Evolutionary conservation across 2,888 invertebrate species (phyloP).

Genomic region (Melinaea marsaeus): DNA sequence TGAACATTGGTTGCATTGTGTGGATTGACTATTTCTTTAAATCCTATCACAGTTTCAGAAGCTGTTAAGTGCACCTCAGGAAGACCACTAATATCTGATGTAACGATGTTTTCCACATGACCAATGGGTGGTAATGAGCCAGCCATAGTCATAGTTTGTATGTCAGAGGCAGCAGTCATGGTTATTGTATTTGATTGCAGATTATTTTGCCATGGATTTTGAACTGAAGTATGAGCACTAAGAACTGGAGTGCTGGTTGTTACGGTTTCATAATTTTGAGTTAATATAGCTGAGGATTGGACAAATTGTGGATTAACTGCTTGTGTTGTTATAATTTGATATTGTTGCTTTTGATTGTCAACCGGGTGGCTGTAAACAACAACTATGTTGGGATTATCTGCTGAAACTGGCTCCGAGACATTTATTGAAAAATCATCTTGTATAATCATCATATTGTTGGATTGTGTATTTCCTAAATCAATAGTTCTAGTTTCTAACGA

Average conservation of each 20-base stretch:
- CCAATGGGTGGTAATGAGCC: conserved; percentile 24
- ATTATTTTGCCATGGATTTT: conserved; percentile 54
- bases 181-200: conserved; percentile 38
- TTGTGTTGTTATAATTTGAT: conserved; percentile 64
- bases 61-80: conserved; percentile 26
- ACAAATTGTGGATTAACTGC: conserved; percentile 61
- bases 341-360: conserved; percentile 76
- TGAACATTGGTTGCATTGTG: conserved; percentile 12
- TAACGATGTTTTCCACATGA: conserved; percentile 21
- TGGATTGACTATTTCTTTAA: conserved; percentile 11
- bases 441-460: conserved; percentile 80
- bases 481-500: conserved; percentile 50
- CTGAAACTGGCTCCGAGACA: conserved; percentile 66
- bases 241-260: conserved; percentile 69
- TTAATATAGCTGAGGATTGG: conserved; percentile 60
- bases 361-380: conserved; percentile 81
- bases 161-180: conserved; percentile 23
- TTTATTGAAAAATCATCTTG: conserved; percentile 78
- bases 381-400: conserved; percentile 79
- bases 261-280: conserved; percentile 66
- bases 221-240: conserved; percentile 60
- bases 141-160: conserved; percentile 27
- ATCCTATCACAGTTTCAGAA: conserved; percentile 16
- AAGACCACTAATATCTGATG: conserved; percentile 21
- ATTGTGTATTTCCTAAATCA: conserved; percentile 71